These are phyloP conservation scores for Dryococelus australis DNA, from an alignment of 2,888 invertebrate genomes.

Conservation along the genomic window DNA sequence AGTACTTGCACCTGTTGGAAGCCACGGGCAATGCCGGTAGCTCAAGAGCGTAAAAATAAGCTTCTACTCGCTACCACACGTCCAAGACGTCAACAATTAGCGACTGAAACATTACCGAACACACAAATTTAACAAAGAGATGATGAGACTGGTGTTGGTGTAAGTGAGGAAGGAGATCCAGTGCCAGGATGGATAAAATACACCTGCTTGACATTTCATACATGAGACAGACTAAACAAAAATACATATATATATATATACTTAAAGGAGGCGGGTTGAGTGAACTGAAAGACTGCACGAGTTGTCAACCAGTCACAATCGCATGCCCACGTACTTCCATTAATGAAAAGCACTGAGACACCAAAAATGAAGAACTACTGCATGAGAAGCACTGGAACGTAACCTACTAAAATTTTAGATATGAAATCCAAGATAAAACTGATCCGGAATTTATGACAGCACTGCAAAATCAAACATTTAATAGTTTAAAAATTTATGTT, in stretches of 20 bases:
- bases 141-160: conserved; percentile 5
- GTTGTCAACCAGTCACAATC: conserved; percentile 1
- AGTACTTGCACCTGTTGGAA: conserved; percentile 9
- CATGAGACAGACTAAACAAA: not conserved
- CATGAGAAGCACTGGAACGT: conserved; percentile 6
- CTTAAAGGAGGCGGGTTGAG: not conserved
- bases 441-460: not conserved
- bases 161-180: conserved; percentile 1
- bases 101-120: conserved; percentile 5
- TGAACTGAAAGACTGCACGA: not conserved
- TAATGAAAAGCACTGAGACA: conserved; percentile 13
- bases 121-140: not conserved
- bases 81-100: conserved; percentile 8
- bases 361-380: not conserved
- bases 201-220: conserved; percentile 11
- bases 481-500: conserved; percentile 18
- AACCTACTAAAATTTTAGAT: not conserved
- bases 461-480: not conserved
- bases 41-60: conserved; percentile 1
- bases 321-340: conserved; percentile 16
- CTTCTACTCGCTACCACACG: not conserved
- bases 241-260: not conserved
- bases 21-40: conserved; percentile 16
- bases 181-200: conserved; percentile 16
- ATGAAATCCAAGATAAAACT: not conserved